Percentiles rank a stretch among this genome's conserved stretches.
These are phyloP conservation scores for Ooceraea biroi DNA, from an alignment of 1,140 invertebrate species.

Conservation along the genomic window DNA sequence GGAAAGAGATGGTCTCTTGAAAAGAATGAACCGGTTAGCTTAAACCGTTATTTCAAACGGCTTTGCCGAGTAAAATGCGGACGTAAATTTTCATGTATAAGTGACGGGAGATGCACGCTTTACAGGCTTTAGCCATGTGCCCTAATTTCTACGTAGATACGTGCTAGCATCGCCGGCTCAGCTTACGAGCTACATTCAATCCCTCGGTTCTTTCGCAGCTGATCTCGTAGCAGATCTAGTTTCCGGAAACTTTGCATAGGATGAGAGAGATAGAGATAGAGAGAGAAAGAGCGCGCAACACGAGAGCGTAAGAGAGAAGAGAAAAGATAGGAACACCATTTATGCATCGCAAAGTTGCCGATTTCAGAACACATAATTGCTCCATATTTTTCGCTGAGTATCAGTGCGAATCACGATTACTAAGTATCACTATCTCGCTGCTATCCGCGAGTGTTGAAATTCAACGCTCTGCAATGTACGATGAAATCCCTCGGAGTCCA, in stretches of 20 bases:
- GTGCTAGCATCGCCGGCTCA: conserved; percentile 35
- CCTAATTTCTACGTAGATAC: conserved; percentile 50
- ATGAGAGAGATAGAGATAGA: too few relatives aligned
- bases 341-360: too few relatives aligned
- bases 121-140: conserved; percentile 39
- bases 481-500: too few relatives aligned
- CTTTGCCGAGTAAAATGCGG: conserved; percentile 26
- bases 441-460: too few relatives aligned
- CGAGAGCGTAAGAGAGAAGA: too few relatives aligned
- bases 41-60: conserved; percentile 44
- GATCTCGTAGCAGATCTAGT: conserved; percentile 50
- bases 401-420: too few relatives aligned
- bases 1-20: background rate
- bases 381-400: too few relatives aligned
- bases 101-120: conserved; percentile 42
- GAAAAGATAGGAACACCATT: too few relatives aligned
- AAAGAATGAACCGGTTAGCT: conserved; percentile 24
- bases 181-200: conserved; percentile 51
- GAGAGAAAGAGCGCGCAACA: too few relatives aligned
- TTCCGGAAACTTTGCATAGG: conserved; percentile 51
- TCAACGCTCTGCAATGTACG: too few relatives aligned
- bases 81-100: conserved; percentile 49
- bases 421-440: too few relatives aligned
- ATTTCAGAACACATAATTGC: too few relatives aligned
- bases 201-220: conserved; percentile 42